Evolutionary conservation across 2,888 invertebrate species (phyloP).

Genomic region (Synanthedon tipuliformis): DNA sequence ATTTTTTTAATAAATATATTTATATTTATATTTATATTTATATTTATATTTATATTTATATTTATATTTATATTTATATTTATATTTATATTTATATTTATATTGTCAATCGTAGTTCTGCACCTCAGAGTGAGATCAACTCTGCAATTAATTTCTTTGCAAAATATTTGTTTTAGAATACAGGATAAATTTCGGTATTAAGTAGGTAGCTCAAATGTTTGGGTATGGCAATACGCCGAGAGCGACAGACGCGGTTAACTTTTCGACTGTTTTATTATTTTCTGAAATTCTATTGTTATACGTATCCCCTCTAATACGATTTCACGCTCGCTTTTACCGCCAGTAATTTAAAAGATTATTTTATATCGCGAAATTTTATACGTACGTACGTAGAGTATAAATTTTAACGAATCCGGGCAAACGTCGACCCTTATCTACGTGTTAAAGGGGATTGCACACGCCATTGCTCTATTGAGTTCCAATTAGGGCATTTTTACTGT

Average conservation of each 20-base stretch:
- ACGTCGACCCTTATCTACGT: constrained; percentile 35
- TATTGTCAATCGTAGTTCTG: no score
- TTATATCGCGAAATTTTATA: constrained; percentile 1
- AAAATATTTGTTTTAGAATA: neutral
- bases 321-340: constrained; percentile 2
- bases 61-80: no score
- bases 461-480: neutral
- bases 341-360: constrained; percentile 3
- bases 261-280: constrained; percentile 3
- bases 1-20: no score
- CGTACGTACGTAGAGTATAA: constrained; percentile 30
- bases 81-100: no score
- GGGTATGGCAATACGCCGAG: neutral
- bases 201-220: neutral
- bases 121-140: no score
- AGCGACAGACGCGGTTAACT: neutral
- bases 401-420: constrained; percentile 25
- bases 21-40: no score
- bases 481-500: no score
- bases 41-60: no score
- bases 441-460: constrained; percentile 13
- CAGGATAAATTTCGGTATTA: neutral
- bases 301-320: constrained; percentile 1
- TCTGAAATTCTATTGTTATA: neutral
- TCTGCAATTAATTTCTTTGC: neutral